These are phyloP conservation scores for Oasisia sp. DNA, from an alignment of 2,888 invertebrate species.

Conservation along the genomic window DNA sequence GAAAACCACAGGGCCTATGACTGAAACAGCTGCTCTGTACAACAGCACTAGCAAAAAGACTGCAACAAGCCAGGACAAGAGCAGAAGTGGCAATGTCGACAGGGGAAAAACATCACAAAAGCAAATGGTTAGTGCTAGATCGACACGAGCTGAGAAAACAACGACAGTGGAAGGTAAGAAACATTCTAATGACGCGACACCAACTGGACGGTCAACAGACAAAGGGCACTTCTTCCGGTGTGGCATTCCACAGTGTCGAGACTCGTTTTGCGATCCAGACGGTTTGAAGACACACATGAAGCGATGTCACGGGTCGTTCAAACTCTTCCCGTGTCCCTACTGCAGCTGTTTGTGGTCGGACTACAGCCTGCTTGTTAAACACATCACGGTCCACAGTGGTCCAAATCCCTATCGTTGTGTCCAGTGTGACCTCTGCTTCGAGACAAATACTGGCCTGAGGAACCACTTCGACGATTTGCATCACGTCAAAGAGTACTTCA, in stretches of 20 bases:
- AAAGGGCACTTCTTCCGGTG: background rate
- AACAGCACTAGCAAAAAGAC: background rate
- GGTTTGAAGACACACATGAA: background rate
- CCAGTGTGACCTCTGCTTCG: slow-evolving; percentile 5
- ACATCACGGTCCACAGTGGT: background rate
- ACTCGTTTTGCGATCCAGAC: background rate
- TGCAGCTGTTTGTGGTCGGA: background rate
- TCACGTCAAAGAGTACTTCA: background rate
- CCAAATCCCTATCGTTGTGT: background rate
- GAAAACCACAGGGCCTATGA: background rate
- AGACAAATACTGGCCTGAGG: background rate
- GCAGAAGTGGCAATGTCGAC: background rate
- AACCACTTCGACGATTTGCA: background rate
- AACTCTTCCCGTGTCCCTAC: background rate
- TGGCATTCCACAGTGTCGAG: background rate
- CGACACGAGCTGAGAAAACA: background rate
- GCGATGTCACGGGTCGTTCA: background rate
- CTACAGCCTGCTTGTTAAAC: background rate
- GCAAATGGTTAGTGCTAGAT: background rate
- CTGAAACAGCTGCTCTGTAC: background rate
- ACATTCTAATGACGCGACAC: background rate
- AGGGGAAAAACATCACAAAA: background rate
- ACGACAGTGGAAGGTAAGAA: background rate
- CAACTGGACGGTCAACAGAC: background rate
- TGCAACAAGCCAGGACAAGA: background rate